Base-by-base conservation (phyloP, 2,888 invertebrate species). In the Rotaria macrura region DNA sequence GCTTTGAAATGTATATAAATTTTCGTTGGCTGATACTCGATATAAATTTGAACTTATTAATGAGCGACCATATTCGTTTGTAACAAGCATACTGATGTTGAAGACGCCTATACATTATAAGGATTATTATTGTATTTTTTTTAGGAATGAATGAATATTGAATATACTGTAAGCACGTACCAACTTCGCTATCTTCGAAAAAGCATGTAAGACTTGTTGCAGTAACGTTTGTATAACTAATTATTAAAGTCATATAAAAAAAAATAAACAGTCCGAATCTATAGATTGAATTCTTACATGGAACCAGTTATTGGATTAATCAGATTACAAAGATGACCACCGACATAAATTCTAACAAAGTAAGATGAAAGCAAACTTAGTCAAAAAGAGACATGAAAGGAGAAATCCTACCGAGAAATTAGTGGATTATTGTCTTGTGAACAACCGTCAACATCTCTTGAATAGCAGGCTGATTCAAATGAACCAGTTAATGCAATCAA, bases 61-160 rank as follows among this genome's bases (percentile, higher is more conserved):
- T 23, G 85, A 84, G 38, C 85, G 85, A 25, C 85, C 85, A 84
- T 43, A 85, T 57, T 85, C 84, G n/a, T 85, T 84, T 23, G 84
- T 74, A 17, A 85, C 84, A 25, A 85, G 25, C 17, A 85, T 40
- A n/a, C 52, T 85, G 1, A 84, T 52, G 72, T 85, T 85, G 29
- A 72, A 85, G 6, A 29, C 3, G 20, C 65, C 65, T 65, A 34
- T 4, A 47, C 9, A 29, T 57, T 1, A 6, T 2, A 34, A 65
- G 29, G 9, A 47, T 6, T 47, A 9, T 47, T 12, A n/a, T n/a
- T 47, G 6, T 47, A 47, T 47, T 47, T 12, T n/a, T n/a, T n/a
- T n/a, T n/a, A n/a, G n/a, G n/a, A n/a, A n/a, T n/a, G n/a, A 47
- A 9, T 47, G 47, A 47, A 47, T 47, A n/a, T 47, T 47, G 47